A percentile compares a stretch with the other conserved stretches of the same genome.
Evolutionary conservation across 1,140 invertebrate species (phyloP).

Genomic region (Bombus waltoni): DNA sequence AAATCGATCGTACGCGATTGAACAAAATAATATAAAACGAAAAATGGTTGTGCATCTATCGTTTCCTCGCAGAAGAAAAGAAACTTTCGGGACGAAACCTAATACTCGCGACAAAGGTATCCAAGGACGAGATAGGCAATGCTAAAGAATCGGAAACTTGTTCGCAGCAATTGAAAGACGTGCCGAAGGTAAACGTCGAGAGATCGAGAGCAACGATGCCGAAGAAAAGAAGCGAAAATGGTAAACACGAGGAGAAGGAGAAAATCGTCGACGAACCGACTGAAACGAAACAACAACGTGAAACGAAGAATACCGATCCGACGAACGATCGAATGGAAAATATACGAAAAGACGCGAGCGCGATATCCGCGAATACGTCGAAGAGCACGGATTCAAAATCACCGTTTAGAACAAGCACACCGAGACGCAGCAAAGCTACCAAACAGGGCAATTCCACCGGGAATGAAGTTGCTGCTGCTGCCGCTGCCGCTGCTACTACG

Average conservation of each 20-base stretch:
- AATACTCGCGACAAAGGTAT: background rate
- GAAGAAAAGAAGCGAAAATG: rapidly evolving
- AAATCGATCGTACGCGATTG: too few species aligned
- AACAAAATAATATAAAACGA: too few species aligned
- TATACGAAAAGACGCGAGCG: rapidly evolving
- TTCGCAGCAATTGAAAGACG: background rate
- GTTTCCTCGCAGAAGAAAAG: background rate
- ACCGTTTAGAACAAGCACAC: background rate
- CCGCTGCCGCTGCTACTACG: too few species aligned
- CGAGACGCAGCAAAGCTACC: background rate
- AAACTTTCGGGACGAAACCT: too few species aligned
- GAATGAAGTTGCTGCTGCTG: background rate
- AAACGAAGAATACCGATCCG: too few species aligned
- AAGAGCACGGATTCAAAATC: rapidly evolving
- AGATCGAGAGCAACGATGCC: rapidly evolving
- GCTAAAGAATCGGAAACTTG: background rate
- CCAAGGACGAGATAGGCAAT: background rate
- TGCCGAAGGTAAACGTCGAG: rapidly evolving
- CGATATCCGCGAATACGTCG: background rate
- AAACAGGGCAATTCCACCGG: background rate
- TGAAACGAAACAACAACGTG: too few species aligned
- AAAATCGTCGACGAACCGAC: too few species aligned
- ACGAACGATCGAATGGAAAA: background rate
- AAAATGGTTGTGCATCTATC: too few species aligned
- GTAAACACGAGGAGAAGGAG: background rate